Evolutionary conservation across 2,113 vertebrate species (phyloP).

Genomic region (Donacobius atricapilla): DNA sequence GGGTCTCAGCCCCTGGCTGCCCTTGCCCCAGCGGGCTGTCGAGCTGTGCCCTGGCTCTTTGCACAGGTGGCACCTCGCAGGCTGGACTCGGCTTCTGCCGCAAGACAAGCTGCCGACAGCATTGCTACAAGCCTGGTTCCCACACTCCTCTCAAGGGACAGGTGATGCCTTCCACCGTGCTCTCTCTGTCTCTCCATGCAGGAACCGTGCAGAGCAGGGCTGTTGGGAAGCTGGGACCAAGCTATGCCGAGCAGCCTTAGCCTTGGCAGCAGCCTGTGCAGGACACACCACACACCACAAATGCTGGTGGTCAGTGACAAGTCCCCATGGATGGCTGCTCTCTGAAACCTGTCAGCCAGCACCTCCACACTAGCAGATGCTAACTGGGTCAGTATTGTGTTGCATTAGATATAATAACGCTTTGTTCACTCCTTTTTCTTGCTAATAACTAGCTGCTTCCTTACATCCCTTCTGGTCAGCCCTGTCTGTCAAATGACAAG

Average conservation of each 20-base stretch:
- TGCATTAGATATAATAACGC: background rate
- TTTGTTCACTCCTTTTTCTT: constrained; percentile 21
- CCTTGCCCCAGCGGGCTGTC: background rate
- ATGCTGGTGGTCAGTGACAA: accelerated
- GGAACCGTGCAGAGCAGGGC: background rate
- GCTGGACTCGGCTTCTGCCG: background rate
- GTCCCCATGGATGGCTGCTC: background rate
- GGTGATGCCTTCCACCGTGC: background rate
- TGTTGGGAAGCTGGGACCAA: background rate
- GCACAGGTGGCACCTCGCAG: background rate
- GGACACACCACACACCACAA: background rate
- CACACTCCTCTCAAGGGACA: background rate
- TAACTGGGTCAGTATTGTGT: background rate
- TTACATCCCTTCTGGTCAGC: constrained; percentile 41
- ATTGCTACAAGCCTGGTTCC: background rate
- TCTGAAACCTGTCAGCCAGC: background rate
- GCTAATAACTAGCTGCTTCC: constrained; percentile 29
- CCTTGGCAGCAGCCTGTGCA: background rate
- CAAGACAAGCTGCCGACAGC: background rate
- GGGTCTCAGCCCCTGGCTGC: background rate
- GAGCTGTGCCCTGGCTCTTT: background rate
- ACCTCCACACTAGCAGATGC: background rate
- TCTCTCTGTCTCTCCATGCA: accelerated
- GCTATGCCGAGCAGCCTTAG: background rate
- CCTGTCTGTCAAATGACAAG: constrained; percentile 44